Percentiles rank a stretch among this genome's conserved stretches.
Evolutionary conservation across 2,797 vertebrate species (phyloP).

Genomic region (Hozukius guyotensis): DNA sequence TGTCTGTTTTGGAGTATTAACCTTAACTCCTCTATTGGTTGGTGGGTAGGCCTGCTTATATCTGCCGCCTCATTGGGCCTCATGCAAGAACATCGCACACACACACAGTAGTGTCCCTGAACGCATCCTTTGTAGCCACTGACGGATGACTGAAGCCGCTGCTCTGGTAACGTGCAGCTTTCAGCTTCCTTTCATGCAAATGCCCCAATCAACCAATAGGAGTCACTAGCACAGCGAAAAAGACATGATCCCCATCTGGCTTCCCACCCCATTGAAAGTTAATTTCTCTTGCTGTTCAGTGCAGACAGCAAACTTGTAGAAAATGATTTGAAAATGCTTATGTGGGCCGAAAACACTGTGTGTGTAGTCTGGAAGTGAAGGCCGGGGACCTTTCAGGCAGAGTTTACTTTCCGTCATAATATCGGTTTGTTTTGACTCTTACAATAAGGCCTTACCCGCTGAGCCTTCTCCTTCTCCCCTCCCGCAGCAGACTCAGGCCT

Average conservation of each 20-base stretch:
- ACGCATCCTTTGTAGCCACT: neutral
- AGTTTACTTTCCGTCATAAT: neutral
- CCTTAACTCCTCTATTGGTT: neutral
- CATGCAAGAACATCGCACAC: neutral
- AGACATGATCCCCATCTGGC: neutral
- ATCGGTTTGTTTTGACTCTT: conserved; percentile 4
- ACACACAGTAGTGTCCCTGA: neutral
- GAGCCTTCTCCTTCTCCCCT: neutral
- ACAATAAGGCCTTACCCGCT: neutral
- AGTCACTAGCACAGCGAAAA: neutral
- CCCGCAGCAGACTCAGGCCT: conserved; percentile 11
- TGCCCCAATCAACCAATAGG: neutral
- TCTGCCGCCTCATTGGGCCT: neutral
- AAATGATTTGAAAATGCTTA: neutral
- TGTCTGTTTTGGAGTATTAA: neutral
- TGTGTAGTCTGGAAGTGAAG: neutral
- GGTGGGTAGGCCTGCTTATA: neutral
- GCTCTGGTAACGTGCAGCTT: neutral
- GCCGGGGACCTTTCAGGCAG: neutral
- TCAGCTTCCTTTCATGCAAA: neutral
- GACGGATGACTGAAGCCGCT: neutral
- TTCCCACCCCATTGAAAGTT: neutral
- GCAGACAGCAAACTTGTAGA: neutral
- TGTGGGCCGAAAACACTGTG: neutral
- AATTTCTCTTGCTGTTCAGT: neutral